phyloP scores from a whole-genome alignment of 2,888 invertebrate species.

The Phania funesta region DNA sequence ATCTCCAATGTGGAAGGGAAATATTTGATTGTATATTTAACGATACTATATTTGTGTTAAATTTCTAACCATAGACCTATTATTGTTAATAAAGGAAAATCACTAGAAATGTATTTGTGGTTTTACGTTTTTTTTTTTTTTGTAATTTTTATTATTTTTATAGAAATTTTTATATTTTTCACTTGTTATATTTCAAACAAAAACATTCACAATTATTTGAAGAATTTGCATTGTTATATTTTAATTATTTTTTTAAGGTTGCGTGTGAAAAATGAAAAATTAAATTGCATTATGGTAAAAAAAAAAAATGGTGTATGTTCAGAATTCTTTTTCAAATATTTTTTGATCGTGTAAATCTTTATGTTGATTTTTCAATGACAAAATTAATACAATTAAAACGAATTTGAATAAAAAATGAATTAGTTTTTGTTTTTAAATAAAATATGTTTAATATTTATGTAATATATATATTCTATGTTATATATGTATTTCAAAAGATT shows the following conservation, averaged over 20 bases:
- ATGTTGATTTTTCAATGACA: constrained; percentile 18
- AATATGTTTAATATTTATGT: constrained; percentile 54
- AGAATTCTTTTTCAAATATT: constrained; percentile 27
- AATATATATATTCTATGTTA: constrained; percentile 54
- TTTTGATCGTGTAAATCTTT: constrained; percentile 28
- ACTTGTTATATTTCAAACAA: constrained; percentile 58
- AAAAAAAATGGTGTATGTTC: neutral
- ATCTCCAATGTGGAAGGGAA: too few relatives aligned
- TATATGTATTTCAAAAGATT: constrained; percentile 57
- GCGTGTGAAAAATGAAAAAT: constrained; percentile 30
- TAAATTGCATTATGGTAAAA: neutral
- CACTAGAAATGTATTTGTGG: too few relatives aligned
- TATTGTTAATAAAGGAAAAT: too few relatives aligned
- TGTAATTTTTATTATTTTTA: too few relatives aligned
- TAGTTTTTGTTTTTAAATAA: constrained; percentile 56
- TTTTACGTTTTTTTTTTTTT: too few relatives aligned
- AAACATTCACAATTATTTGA: constrained; percentile 63
- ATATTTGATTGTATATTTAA: too few relatives aligned
- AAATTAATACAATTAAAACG: constrained; percentile 30
- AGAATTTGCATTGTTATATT: constrained; percentile 52
- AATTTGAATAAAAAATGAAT: constrained; percentile 28
- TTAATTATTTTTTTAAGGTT: constrained; percentile 46
- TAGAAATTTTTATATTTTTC: neutral
- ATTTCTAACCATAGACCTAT: too few relatives aligned
- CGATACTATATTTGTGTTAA: too few relatives aligned